Evolutionary conservation across 2,888 invertebrate genomes (phyloP), one percentile per base, ranked within the genome.

Genomic region (Eupithecia inturbata): DNA sequence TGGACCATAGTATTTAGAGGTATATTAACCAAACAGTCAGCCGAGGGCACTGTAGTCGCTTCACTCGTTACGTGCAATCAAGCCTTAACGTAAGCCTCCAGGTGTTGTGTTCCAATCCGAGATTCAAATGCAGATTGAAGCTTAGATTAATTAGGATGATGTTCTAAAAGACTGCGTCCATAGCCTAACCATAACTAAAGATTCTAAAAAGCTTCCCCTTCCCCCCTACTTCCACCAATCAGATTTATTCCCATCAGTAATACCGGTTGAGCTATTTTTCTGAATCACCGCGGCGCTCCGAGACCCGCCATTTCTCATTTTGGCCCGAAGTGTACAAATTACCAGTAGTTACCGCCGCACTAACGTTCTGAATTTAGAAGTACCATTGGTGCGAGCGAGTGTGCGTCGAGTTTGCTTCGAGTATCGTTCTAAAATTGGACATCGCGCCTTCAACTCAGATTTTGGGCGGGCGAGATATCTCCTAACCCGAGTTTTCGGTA

Each of bases 301-400:
- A 72, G 83, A 78, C 81, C 82, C 82, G 80, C 84, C 86, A 85
- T 89, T 89, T 88, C 88, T 89, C 88, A 89, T 88, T 88, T 84
- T 83, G 82, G 69, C 79, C 70, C 85, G 87, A 89, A 87, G 87
- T 84, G 87, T 86, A 89, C 89, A 89, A 89, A 89, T 89, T 87
- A 86, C 88, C 78, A 82, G 88, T 85, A 87, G 86, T 89, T 89
- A 86, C 88, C 76, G 79, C 74, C 78, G 83, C 80, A 85, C 86
- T 88, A 87, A 83, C 85, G 84, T 82, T 77, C 83, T 77, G 85
- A 84, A 79, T 82, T 80, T 7, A 74, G 53, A 68, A 77, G 70
- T 85, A 86, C 86, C 72, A 83, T 16, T 77, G 73, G 69, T 73
- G 41, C 36, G 22, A 12, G 64, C 9, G 19, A 62, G 36, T 7